Percentiles rank a stretch among this genome's conserved stretches.
Evolutionary conservation across 92 coral and sea anemone species (phyloP).

Genomic region (Umimayanthus chanpuru): DNA sequence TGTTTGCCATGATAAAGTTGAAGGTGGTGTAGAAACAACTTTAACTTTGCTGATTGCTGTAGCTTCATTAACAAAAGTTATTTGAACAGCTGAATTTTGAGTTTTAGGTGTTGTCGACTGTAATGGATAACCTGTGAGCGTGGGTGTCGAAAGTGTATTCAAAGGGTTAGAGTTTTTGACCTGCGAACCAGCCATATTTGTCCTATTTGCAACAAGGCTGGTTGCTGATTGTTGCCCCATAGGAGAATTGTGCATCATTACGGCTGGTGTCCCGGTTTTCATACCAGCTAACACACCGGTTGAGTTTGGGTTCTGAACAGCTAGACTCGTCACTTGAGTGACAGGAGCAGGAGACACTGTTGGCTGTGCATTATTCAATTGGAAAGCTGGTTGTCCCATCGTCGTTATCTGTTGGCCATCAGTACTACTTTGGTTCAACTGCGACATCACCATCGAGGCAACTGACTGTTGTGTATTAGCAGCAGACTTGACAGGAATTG

Average conservation of each 20-base stretch:
- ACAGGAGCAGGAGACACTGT: neutral
- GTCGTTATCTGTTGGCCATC: neutral
- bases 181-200: neutral
- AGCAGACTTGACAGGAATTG: slow-evolving; percentile 28
- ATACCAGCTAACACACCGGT: neutral
- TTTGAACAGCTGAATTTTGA: slow-evolving; percentile 24
- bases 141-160: neutral
- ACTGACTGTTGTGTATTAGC: neutral
- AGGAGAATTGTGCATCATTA: neutral
- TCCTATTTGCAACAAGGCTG: slow-evolving; percentile 13
- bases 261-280: neutral
- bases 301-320: neutral
- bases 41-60: slow-evolving; percentile 44
- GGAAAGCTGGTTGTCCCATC: neutral
- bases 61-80: slow-evolving; percentile 39
- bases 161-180: neutral
- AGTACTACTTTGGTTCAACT: slow-evolving; percentile 5
- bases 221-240: slow-evolving; percentile 17
- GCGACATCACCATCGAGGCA: neutral
- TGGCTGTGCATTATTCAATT: neutral
- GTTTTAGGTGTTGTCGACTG: neutral
- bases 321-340: neutral
- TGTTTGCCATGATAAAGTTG: slow-evolving; percentile 8
- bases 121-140: neutral
- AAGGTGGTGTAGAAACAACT: slow-evolving; percentile 24